Base-by-base conservation (phyloP, 2,888 invertebrate genomes). In the Syrista parreyssii region DNA sequence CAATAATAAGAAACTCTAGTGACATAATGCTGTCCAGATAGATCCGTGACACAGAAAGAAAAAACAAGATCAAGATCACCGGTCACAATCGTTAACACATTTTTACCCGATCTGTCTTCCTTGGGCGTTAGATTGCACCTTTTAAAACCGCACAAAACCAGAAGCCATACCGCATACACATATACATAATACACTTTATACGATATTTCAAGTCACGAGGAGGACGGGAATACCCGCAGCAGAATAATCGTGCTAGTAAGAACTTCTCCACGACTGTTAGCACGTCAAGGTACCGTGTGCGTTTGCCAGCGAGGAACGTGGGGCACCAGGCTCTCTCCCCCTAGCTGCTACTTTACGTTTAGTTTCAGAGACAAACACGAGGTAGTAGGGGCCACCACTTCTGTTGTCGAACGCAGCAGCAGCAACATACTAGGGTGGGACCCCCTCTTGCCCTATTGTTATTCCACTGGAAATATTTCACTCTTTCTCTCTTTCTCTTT, bases 21-120 rank as follows among this genome's bases (percentile, higher is more conserved):
- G 23, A 55, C 23, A 55, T 23, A 55, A 55, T 55, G 55, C 2
- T 55, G 23, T 23, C 9, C 9, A 23, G 55, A 15, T 55, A 23
- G 78, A 77, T 78, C 80, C 83, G 75, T 81, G 84, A 84, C 84
- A 84, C 80, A 83, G 78, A 82, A 55, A 55, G 9, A 55, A 55
- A 55, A 80, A 80, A 78, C 15, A 77, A 78, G 81, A 80, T 81
- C 82, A 74, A 83, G 84, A 83, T 77, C 83, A 79, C 72, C 36
- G 55, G 74, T 34, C 71, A 6, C n/a, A 35, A 35, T 55, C 23
- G 55, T 55, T 55, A 23, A 55, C 55, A 55, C 55, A 23, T 55
- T 55, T 55, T 55, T 55, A 55, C 55, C 55, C 55, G 55, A 55
- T 55, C 55, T 23, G 55, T 55, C 55, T 55, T 55, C 55, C 55